These are phyloP conservation scores for Tethya wilhelma DNA, from an alignment of 37 sponge, comb jelly and placozoan genomes.

Conservation along the genomic window DNA sequence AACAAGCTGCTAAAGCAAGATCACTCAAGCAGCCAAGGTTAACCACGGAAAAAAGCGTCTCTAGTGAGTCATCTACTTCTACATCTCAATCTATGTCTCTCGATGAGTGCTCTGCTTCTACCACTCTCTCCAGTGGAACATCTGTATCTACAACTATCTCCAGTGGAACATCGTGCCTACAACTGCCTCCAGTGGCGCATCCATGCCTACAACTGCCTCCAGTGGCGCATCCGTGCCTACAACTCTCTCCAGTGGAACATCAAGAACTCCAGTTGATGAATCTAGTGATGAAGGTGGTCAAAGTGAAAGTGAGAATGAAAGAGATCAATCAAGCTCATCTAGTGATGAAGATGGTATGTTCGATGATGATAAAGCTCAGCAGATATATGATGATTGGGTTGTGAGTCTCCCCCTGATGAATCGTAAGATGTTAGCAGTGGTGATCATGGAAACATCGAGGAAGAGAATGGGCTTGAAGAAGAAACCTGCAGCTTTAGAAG, in stretches of 20 bases:
- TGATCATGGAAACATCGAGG: not conserved
- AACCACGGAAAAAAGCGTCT: not conserved
- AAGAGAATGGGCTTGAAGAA: not conserved
- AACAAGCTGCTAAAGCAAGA: not conserved
- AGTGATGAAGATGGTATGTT: not conserved
- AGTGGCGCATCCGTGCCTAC: too few species aligned
- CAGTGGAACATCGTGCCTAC: not conserved
- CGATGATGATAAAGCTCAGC: too few species aligned
- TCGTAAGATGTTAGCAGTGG: constrained; percentile 3
- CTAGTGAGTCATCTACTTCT: not conserved
- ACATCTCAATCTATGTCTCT: too few species aligned
- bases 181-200: not conserved
- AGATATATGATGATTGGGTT: not conserved
- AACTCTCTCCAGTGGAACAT: too few species aligned
- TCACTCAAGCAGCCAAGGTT: not conserved
- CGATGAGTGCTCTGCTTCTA: not conserved
- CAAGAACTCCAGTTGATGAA: not conserved
- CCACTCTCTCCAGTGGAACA: not conserved
- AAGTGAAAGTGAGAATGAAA: not conserved
- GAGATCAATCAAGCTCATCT: not conserved
- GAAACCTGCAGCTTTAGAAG: not conserved
- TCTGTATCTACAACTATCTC: too few species aligned
- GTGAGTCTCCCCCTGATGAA: not conserved
- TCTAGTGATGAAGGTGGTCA: not conserved
- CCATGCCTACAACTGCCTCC: too few species aligned